phyloP scores from a whole-genome alignment of 92 coral and sea anemone genomes.

The Galaxea fascicularis region DNA sequence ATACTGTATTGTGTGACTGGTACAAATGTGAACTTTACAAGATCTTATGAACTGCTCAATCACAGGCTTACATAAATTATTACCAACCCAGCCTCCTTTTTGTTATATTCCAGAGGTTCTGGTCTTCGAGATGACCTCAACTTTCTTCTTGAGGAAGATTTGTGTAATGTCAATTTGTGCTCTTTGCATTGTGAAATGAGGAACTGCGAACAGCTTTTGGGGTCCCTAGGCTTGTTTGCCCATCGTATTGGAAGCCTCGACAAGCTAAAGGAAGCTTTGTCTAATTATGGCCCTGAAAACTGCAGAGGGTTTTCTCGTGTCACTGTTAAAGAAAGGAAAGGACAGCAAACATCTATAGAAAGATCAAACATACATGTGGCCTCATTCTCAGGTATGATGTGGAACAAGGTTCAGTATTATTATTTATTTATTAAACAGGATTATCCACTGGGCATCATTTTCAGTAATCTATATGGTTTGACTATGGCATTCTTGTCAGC shows the following conservation, averaged over 20 bases:
- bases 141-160: conserved; percentile 61
- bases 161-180: conserved; percentile 30
- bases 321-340: conserved; percentile 51
- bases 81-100: too few species aligned
- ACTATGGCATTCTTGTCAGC: too few species aligned
- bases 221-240: conserved; percentile 56
- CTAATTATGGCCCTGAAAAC: conserved; percentile 60
- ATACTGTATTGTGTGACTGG: too few species aligned
- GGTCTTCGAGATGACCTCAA: conserved; percentile 51
- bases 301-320: conserved; percentile 47
- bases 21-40: too few species aligned
- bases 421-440: too few species aligned
- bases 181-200: conserved; percentile 55
- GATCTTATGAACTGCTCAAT: too few species aligned
- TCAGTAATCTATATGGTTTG: too few species aligned
- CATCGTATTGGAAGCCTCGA: conserved; percentile 57
- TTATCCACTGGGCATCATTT: too few species aligned
- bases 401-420: too few species aligned
- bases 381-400: conserved; percentile 56
- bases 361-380: conserved; percentile 50
- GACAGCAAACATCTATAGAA: conserved; percentile 55
- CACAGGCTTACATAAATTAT: too few species aligned
- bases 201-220: conserved; percentile 53
- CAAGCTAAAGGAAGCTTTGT: conserved; percentile 36
- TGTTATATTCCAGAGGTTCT: too few species aligned